Evolutionary conservation across 2,113 vertebrate species (phyloP), one percentile per base, ranked within the genome.

Genomic region (Ictalurus punctatus): DNA sequence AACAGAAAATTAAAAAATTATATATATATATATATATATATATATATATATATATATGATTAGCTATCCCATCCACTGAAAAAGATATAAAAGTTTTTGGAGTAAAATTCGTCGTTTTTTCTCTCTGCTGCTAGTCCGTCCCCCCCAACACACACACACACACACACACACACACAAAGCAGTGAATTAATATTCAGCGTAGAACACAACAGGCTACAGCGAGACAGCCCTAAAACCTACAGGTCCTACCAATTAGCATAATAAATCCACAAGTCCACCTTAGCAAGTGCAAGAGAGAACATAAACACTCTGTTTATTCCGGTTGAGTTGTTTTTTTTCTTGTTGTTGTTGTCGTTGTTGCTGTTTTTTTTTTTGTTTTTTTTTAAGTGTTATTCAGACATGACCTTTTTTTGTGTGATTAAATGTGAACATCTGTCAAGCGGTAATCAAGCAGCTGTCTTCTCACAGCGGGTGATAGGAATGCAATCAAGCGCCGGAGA

Each of bases 401-500:
- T 83, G 37, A 61, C 63, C 58, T 30, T 90, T 88, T 83, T 84
- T 59, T 54, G 14, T 54, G 63, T n/a, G n/a, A 58, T 79, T 87
- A 80, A 80, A 87, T 69, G 40, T 81, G 65, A 90, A 88, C 54
- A 63, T 78, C 74, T 59, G 78, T 83, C 87, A 88, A 48, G 54
- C 54, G 8, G 52, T 81, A 88, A 90, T 88, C 63, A 63, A 48
- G 58, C 48, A 63, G 73, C 67, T 82, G 67, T 58, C 0, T 81
- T 58, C 56, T 90, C n/a, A 85, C 37, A 73, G 73, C 14, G 56
- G 74, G 81, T 81, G 73, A 85, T 44, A 27, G 34, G 34, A 87
- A 84, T 34, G 61, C 81, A 87, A 88, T 88, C 86, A 61, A 74
- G 65, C 40, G 83, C 6, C n/a, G 30, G n/a, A 81, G 74, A 78